Base-by-base conservation (phyloP, 2,797 vertebrate species). In the Anas flavirostris region DNA sequence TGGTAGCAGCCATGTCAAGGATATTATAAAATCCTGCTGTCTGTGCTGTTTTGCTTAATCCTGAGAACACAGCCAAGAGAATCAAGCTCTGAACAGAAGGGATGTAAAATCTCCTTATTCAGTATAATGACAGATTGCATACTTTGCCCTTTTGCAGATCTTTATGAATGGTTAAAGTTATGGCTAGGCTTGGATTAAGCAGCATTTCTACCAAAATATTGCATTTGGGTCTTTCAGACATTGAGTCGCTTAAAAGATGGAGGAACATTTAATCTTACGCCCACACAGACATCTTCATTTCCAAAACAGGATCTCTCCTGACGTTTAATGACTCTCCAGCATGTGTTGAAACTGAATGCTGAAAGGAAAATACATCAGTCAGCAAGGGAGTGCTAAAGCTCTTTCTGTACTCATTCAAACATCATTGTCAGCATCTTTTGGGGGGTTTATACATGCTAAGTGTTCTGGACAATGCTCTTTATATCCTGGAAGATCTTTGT, bases 351-450 rank as follows among this genome's bases (percentile, higher is more conserved):
- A 90, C 92, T 44, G 37, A 93, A 94, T 69, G 43, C 70, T 91
- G 82, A 72, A 95, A 96, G 93, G 89, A 93, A 87, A 93, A 77
- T 75, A 95, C 69, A 90, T 95, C 91, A 94, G 91, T 96, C 74
- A 92, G 77, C 77, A 82, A 92, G 63, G 70, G 83, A 91, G 37
- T 82, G 82, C 80, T 94, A 82, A 86, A 93, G 75, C 50, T 86
- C 43, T 63, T 66, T 81, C 48, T 88, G 33, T 77, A 39, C 58
- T 93, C 1, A 0, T 91, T 84, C 67, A 90, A 73, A 93, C 37
- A 67, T 76, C 43, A 59, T 33, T 82, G 77, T 88, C 94, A 91
- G 90, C 74, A 88, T 86, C 86, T 94, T 94, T 88, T 76, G 5
- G 35, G 41, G 58, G n/a, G 15, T 72, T 94, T 73, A 73, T 50